Conservation (phyloP, 2,113 vertebrate genomes). For the Sterrhoptilus dennistouni region DNA sequence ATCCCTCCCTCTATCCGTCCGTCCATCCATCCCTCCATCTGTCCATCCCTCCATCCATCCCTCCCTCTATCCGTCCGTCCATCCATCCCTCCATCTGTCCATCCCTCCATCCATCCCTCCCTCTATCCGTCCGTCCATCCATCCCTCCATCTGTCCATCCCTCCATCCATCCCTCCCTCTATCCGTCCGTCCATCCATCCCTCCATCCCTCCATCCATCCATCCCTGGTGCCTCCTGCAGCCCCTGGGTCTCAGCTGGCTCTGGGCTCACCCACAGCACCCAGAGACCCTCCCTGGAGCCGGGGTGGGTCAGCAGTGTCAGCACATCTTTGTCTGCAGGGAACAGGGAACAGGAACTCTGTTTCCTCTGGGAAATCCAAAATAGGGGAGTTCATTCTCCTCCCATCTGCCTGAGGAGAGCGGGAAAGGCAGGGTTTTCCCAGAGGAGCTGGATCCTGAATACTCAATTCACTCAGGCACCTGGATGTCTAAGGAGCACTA, state of each 20-base stretch:
- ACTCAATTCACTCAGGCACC: background rate
- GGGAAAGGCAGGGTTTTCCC: background rate
- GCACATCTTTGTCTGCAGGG: background rate
- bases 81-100: too few species aligned
- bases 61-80: too few species aligned
- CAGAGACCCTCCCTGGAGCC: background rate
- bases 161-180: too few species aligned
- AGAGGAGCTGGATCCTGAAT: too few species aligned
- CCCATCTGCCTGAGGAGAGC: fast-evolving
- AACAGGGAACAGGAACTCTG: background rate
- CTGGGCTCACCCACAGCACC: background rate
- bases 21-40: too few species aligned
- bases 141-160: too few species aligned
- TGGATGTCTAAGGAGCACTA: background rate
- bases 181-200: too few species aligned
- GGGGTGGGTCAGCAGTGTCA: background rate
- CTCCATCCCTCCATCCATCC: background rate
- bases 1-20: too few species aligned
- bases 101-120: too few species aligned
- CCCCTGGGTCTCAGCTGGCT: background rate
- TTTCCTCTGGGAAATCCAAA: background rate
- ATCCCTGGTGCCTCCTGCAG: background rate
- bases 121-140: too few species aligned
- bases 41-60: too few species aligned
- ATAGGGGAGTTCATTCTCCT: fast-evolving